Evolutionary conservation across 2,113 vertebrate genomes (phyloP).

Genomic region (Labeo catla): DNA sequence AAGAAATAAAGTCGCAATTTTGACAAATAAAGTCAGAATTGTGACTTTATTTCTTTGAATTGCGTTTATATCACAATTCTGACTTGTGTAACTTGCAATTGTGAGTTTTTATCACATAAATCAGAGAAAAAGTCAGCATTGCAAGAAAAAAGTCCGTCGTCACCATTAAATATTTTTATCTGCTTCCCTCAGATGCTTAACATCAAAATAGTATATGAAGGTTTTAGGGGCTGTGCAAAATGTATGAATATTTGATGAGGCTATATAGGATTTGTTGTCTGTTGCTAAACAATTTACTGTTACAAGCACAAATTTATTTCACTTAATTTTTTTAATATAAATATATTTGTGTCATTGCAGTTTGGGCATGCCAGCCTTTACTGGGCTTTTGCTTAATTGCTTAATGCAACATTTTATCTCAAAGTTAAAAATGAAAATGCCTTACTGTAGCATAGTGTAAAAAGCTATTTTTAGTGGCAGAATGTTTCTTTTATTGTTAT

Average conservation of each 20-base stretch:
- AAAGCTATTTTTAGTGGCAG: background rate
- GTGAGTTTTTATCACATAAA: too few species aligned
- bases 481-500: conserved; percentile 2
- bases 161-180: background rate
- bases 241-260: conserved; percentile 5
- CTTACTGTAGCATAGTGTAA: background rate
- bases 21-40: too few species aligned
- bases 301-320: background rate
- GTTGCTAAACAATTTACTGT: background rate
- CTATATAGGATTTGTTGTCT: background rate
- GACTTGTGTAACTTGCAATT: too few species aligned
- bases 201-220: background rate
- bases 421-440: background rate
- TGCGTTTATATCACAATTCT: too few species aligned
- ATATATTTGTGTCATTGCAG: background rate
- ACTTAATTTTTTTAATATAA: too few species aligned
- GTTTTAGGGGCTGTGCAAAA: background rate
- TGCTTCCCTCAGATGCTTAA: background rate
- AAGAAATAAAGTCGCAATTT: too few species aligned
- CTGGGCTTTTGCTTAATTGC: too few species aligned
- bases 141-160: too few species aligned
- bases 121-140: too few species aligned
- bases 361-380: background rate
- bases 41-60: too few species aligned
- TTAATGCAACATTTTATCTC: too few species aligned